Conservation (phyloP, 2,797 vertebrate species). For the Brachymystax lenok region DNA sequence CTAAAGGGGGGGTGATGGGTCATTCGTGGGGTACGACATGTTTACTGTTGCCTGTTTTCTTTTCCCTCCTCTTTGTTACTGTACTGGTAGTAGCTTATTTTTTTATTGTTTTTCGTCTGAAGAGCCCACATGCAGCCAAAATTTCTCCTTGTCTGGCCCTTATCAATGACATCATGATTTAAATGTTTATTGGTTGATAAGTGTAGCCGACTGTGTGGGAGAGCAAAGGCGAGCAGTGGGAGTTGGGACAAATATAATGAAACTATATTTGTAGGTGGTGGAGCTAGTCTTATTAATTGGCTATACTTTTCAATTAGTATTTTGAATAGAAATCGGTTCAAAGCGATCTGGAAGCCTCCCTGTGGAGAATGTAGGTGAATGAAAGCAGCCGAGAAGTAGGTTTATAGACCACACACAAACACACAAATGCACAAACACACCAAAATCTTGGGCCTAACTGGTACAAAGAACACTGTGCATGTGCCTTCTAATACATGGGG, state of each 20-base stretch:
- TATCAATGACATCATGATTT: constrained; percentile 44
- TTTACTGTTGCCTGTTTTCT: constrained; percentile 29
- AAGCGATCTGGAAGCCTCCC: neutral
- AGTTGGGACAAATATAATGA: neutral
- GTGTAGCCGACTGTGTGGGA: neutral
- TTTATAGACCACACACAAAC: constrained; percentile 21
- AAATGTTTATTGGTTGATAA: constrained; percentile 30
- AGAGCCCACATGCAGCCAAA: constrained; percentile 27
- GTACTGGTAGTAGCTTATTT: constrained; percentile 20
- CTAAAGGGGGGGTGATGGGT: too few species aligned
- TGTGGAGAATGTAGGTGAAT: constrained; percentile 10
- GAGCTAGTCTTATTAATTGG: constrained; percentile 2
- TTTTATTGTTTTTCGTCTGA: constrained; percentile 26
- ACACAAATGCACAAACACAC: neutral
- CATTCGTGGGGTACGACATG: too few species aligned
- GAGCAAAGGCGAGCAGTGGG: neutral
- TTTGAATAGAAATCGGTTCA: neutral
- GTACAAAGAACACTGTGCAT: constrained; percentile 13
- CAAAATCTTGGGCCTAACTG: neutral
- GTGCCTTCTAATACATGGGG: neutral
- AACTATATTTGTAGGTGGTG: neutral
- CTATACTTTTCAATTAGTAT: neutral
- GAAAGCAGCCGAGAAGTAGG: constrained; percentile 8
- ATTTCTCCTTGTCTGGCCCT: constrained; percentile 26
- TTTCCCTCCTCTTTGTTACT: constrained; percentile 29